These are phyloP conservation scores for Melanophora roralis DNA, from an alignment of 2,888 invertebrate genomes.

Conservation along the genomic window DNA sequence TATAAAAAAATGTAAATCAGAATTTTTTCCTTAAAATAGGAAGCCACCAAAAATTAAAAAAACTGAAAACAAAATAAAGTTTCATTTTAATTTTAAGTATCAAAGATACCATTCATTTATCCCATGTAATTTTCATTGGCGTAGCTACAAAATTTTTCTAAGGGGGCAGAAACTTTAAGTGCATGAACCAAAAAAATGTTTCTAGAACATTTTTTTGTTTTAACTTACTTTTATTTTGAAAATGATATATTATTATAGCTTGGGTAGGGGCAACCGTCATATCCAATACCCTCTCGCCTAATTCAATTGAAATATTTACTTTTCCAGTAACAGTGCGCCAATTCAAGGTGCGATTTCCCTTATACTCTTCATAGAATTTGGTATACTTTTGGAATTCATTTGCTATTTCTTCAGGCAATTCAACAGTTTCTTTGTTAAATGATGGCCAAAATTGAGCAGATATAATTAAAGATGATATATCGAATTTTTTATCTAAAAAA, in stretches of 20 bases:
- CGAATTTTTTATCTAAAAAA: constrained; percentile 78
- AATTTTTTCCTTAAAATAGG: too few relatives aligned
- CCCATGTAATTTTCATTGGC: too few relatives aligned
- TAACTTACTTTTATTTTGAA: constrained; percentile 86
- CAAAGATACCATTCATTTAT: too few relatives aligned
- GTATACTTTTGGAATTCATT: constrained; percentile 91
- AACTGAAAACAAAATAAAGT: too few relatives aligned
- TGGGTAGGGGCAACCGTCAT: constrained; percentile 94
- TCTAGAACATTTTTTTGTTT: too few relatives aligned
- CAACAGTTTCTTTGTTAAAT: constrained; percentile 94
- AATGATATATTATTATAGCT: constrained; percentile 95
- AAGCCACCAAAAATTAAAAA: too few relatives aligned
- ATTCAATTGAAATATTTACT: constrained; percentile 92
- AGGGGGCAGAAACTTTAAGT: too few relatives aligned
- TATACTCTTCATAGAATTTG: constrained; percentile 91
- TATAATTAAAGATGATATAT: constrained; percentile 91
- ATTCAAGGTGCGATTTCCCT: constrained; percentile 92
- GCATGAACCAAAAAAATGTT: too few relatives aligned
- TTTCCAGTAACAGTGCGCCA: constrained; percentile 97
- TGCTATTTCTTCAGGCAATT: constrained; percentile 88
- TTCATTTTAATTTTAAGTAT: too few relatives aligned
- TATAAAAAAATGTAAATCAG: too few relatives aligned
- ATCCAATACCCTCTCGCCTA: constrained; percentile 87
- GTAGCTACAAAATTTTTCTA: too few relatives aligned
- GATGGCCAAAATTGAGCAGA: constrained; percentile 99